Evolutionary conservation across 2,113 vertebrate genomes (phyloP).

Genomic region (Mobula hypostoma): DNA sequence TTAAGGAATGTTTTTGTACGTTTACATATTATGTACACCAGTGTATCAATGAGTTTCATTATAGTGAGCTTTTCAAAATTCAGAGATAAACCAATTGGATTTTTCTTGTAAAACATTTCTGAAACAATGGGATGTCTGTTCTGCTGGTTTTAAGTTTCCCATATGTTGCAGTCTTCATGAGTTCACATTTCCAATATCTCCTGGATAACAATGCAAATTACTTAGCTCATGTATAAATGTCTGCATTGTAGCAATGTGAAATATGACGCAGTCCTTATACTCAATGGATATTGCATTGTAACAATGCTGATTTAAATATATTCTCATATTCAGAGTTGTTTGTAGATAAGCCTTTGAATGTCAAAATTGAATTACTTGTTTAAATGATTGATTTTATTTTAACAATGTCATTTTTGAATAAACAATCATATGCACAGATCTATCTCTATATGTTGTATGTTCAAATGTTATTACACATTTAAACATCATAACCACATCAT

Average conservation of each 20-base stretch:
- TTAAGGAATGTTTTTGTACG: background rate
- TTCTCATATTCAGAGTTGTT: background rate
- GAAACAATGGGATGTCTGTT: background rate
- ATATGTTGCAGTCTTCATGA: background rate
- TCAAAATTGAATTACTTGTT: background rate
- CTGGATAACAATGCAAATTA: background rate
- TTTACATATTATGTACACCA: background rate
- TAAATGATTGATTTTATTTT: background rate
- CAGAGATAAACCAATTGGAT: background rate
- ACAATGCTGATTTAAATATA: background rate
- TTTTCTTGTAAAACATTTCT: background rate
- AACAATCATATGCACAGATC: background rate
- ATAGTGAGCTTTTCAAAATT: conserved; percentile 18
- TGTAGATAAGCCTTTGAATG: background rate
- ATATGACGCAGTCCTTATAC: background rate
- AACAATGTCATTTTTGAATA: conserved; percentile 10
- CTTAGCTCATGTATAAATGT: background rate
- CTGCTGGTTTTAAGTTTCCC: background rate
- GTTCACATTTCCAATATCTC: background rate
- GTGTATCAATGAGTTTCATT: background rate
- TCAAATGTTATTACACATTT: no score
- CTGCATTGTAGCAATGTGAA: background rate
- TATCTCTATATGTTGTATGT: background rate
- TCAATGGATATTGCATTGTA: conserved; percentile 1
- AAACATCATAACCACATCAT: no score